Base-by-base conservation (phyloP, 2,113 vertebrate genomes). In the Neolamprologus falcicula region DNA sequence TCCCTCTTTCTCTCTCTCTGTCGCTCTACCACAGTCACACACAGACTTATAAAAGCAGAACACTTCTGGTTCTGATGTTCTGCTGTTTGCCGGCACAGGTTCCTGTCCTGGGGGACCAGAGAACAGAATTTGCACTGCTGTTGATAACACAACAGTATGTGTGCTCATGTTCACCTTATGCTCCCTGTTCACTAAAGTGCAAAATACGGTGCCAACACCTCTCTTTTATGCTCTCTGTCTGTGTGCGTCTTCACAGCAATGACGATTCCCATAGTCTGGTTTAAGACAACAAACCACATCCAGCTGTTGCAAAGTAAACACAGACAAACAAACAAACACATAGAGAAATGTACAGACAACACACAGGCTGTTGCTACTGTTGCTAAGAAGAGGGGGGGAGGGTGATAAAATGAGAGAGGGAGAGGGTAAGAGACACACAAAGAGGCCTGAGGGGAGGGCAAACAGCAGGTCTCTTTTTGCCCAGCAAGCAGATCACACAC, bases 261-360 rank as follows among this genome's bases (percentile, higher is more conserved):
- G 68, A 84, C 82, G 40, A 83, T 61, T 78, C 85, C 71, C 61
- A 80, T 80, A 40, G 83, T 86, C 85, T 54, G 26, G 87, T 87
- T 86, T 80, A 91, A 87, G 71, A 90, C 83, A 78, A 85, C 28
- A 92, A 89, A 90, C 89, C 71, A 71, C 79, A 89, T 86, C 83
- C 93, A 94, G 89, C 90, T 94, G 93, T 87, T 93, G 90, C 52
- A 86, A 93, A 89, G 85, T 91, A 94, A 95, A 95, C 92, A 96
- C 53, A 88, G 59, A 86, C 81, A 92, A 89, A 93, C 86, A 95
- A 91, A 91, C 88, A 90, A 84, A 92, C 78, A 66, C 80, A 88
- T n/a, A 80, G 63, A 87, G 35, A 86, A 52, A 90, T 54, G 50
- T 61, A 86, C 24, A 83, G 71, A 85, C 53, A 45, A 24, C 90